These are phyloP conservation scores for Falco biarmicus DNA, from an alignment of 2,797 vertebrate genomes.

Conservation along the genomic window DNA sequence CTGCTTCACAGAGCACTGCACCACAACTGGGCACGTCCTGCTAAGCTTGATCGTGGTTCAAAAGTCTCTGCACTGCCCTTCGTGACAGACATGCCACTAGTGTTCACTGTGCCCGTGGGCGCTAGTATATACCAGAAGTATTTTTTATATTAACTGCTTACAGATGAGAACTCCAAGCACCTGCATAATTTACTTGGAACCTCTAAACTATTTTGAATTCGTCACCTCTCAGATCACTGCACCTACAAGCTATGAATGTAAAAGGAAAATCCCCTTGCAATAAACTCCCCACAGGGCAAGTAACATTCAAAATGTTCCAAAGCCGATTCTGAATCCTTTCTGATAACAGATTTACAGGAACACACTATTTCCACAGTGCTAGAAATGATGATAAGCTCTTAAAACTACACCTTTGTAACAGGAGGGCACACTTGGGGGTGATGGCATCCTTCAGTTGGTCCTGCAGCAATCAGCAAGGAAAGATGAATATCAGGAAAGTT, in stretches of 20 bases:
- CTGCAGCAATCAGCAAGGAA: neutral
- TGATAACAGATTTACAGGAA: neutral
- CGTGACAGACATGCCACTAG: fast-evolving
- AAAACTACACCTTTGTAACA: neutral
- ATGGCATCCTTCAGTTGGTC: neutral
- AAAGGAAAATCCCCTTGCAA: neutral
- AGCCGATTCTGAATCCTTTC: neutral
- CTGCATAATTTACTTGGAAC: neutral
- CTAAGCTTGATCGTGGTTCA: fast-evolving
- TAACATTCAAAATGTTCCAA: neutral
- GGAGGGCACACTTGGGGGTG: neutral
- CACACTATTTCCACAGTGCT: neutral
- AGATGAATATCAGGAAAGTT: neutral
- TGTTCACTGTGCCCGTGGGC: fast-evolving
- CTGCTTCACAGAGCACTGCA: neutral
- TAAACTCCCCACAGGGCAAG: neutral
- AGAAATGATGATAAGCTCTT: neutral
- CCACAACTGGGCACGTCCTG: fast-evolving
- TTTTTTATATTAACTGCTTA: neutral
- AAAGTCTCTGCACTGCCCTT: neutral
- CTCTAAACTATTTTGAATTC: neutral
- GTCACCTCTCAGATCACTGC: neutral
- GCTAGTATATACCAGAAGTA: neutral
- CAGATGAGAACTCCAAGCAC: neutral
- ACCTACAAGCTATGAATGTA: fast-evolving